A percentile compares a stretch with the other conserved stretches of the same genome.
Conservation (phyloP, 2,113 vertebrate species). For the Spizaetus ornatus region DNA sequence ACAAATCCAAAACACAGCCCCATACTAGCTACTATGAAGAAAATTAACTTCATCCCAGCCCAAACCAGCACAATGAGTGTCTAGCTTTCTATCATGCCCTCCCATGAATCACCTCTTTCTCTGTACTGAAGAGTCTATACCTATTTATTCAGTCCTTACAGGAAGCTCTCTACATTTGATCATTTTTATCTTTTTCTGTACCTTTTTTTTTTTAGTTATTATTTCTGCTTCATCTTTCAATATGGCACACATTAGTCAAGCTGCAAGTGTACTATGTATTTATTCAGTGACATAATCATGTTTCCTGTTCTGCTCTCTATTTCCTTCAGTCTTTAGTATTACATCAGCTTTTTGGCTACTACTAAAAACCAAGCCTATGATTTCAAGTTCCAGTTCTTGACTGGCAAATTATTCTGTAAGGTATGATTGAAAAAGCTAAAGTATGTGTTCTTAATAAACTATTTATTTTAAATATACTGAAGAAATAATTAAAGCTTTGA, state of each 20-base stretch:
- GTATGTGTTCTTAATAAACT: not conserved
- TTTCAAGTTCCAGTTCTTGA: not conserved
- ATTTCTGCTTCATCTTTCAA: not conserved
- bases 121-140: not conserved
- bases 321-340: not conserved
- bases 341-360: not conserved
- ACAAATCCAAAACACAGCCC: too few relatives aligned
- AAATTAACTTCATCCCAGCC: too few relatives aligned
- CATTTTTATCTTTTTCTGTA: not conserved
- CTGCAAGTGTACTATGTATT: not conserved
- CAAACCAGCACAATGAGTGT: not conserved
- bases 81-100: not conserved
- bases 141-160: not conserved
- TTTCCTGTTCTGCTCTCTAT: not conserved
- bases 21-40: too few relatives aligned
- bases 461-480: not conserved
- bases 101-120: not conserved
- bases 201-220: not conserved
- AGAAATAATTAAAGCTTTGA: not conserved
- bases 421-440: not conserved
- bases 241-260: not conserved
- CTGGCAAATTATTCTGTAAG: not conserved
- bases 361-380: not conserved
- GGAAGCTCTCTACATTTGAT: not conserved
- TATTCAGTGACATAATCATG: not conserved